A percentile compares a stretch with the other conserved stretches of the same genome.
Evolutionary conservation across 2,888 invertebrate species (phyloP).

Genomic region (Pseudeuparius sepicola): DNA sequence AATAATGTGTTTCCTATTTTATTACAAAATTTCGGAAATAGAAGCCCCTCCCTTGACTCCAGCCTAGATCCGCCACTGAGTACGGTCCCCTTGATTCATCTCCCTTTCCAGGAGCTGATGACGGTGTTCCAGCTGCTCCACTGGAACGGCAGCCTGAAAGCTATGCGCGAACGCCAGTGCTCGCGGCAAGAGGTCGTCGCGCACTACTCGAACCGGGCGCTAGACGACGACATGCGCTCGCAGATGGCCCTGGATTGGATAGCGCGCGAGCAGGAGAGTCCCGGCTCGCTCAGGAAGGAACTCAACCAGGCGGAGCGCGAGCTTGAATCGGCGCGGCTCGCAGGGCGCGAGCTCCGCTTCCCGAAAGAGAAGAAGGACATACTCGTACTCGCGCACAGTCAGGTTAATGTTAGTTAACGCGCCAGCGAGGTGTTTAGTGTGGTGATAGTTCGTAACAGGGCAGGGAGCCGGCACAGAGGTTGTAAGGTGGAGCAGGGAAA

Average conservation of each 20-base stretch:
- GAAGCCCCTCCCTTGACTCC: too few species aligned
- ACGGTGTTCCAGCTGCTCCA: constrained; percentile 94
- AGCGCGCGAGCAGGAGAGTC: constrained; percentile 64
- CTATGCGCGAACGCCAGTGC: constrained; percentile 91
- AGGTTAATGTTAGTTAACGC: constrained; percentile 49
- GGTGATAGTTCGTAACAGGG: too few species aligned
- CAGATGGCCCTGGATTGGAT: constrained; percentile 97
- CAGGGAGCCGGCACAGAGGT: too few species aligned
- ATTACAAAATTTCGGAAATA: too few species aligned
- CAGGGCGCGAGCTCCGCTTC: constrained; percentile 83
- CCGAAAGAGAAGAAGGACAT: constrained; percentile 95
- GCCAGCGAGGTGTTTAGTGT: too few species aligned
- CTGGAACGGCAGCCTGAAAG: constrained; percentile 94
- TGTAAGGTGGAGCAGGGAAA: too few species aligned
- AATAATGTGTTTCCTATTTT: too few species aligned
- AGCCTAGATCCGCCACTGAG: too few species aligned
- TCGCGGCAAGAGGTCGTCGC: constrained; percentile 88
- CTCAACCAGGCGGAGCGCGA: constrained; percentile 78
- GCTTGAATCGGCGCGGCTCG: constrained; percentile 73
- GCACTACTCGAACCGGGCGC: constrained; percentile 83
- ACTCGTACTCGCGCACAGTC: constrained; percentile 77
- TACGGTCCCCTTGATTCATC: too few species aligned
- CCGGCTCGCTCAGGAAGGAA: constrained; percentile 69
- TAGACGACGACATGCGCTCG: constrained; percentile 92
- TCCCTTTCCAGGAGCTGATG: constrained; percentile 96